These are phyloP conservation scores for Oreochromis mossambicus DNA, from an alignment of 2,797 vertebrate genomes.

Conservation along the genomic window DNA sequence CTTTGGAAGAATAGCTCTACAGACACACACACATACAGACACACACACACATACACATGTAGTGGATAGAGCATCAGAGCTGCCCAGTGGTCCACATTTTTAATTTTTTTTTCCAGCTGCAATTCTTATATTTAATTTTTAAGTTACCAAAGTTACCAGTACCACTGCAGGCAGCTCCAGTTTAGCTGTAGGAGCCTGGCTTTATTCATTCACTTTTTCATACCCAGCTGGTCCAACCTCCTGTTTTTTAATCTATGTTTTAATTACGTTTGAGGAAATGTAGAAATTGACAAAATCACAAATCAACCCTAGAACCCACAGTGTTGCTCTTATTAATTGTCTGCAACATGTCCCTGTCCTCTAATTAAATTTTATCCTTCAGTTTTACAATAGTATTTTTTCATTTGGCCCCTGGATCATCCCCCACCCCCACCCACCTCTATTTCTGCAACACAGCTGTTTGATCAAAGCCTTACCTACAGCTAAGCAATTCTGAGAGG, in stretches of 20 bases:
- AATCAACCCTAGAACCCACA: not conserved
- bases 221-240: not conserved
- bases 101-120: not conserved
- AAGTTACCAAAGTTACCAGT: not conserved
- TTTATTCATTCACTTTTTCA: not conserved
- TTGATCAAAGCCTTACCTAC: not conserved
- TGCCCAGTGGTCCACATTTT: not conserved
- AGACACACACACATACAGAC: not conserved
- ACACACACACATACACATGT: not conserved
- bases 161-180: not conserved
- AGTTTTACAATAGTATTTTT: not conserved
- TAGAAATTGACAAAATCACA: not conserved
- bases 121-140: constrained; percentile 8
- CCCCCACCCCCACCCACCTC: fast-evolving
- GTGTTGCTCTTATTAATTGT: not conserved
- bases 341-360: not conserved
- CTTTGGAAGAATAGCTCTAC: not conserved
- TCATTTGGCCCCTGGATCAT: not conserved
- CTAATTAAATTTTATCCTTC: not conserved
- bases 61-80: not conserved
- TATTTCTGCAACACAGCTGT: not conserved
- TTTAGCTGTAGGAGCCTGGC: not conserved
- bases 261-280: not conserved
- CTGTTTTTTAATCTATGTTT: not conserved
- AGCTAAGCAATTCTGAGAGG: not conserved